Base-by-base conservation (phyloP, 2,888 invertebrate species). In the Limnephilus auricula region DNA sequence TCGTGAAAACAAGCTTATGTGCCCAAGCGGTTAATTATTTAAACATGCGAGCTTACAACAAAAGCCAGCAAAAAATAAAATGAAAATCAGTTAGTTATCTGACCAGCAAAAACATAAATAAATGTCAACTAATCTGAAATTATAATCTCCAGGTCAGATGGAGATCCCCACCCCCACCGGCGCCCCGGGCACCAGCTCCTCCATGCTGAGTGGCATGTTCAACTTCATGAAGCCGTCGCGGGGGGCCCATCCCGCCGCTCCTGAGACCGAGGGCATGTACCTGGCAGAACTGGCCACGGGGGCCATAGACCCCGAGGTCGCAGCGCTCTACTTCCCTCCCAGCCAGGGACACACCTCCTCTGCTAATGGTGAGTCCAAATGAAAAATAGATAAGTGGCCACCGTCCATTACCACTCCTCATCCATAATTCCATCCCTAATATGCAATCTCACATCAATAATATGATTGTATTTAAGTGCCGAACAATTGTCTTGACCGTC, bases 171-270 rank as follows among this genome's bases (percentile, higher is more conserved):
- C 31, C 13, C n/a, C 79, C 25, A 30, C 86, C 13, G 90, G 92
- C 18, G 94, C 94, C 92, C 92, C 65, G 10, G 87, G 87, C n/a
- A 78, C 89, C 87, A 94, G 93, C 95, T 95, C 85, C 93, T 98
- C 98, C 80, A 98, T 98, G 96, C 96, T 99, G 93, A 98, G 98
- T 94, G 98, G 98, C 94, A 98, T 99, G 98, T 98, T 99, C 95
- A 98, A 98, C 93, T 99, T 99, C 95, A 99, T 99, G 98, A 97
- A 98, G 94, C 97, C 97, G 18, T 84, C 90, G 50, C 91, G 92
- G 12, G 90, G 92, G 15, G 45, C 84, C 15, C 79, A 80, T n/a
- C 40, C 82, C 25, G 82, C 79, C 5, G 86, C 96, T 94, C 96
- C 96, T 40, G 96, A 96, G 94, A 95, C 97, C 25, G 98, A 98